Evolutionary conservation across 2,888 invertebrate species (phyloP).

Genomic region (Tetragonula carbonaria): DNA sequence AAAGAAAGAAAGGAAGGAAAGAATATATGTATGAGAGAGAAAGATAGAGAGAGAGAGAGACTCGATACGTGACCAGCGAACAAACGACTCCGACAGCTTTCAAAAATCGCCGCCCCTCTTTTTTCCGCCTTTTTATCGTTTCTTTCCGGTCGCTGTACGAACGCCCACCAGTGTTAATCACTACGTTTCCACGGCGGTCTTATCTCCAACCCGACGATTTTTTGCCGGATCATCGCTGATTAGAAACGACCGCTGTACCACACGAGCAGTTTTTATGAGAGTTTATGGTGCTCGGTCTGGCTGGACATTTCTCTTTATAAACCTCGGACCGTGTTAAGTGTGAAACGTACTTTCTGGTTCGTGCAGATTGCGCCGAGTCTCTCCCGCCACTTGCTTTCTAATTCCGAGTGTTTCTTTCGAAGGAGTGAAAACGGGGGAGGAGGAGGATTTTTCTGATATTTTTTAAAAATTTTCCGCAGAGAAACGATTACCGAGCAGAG

Average conservation of each 20-base stretch:
- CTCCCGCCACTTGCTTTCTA: neutral
- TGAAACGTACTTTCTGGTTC: slow-evolving; percentile 19
- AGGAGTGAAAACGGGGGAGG: too few species aligned
- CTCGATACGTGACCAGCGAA: slow-evolving; percentile 57
- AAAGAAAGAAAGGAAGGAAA: neutral
- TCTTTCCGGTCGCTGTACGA: slow-evolving; percentile 13
- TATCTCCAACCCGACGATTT: slow-evolving; percentile 28
- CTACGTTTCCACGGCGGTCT: slow-evolving; percentile 3
- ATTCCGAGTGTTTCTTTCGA: neutral
- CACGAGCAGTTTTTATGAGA: slow-evolving; percentile 38
- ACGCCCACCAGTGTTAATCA: slow-evolving; percentile 52
- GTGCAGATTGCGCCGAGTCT: slow-evolving; percentile 21
- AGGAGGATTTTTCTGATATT: neutral
- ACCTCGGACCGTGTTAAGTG: slow-evolving; percentile 20
- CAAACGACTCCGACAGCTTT: slow-evolving; percentile 35
- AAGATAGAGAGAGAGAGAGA: slow-evolving; percentile 3
- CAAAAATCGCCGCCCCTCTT: slow-evolving; percentile 45
- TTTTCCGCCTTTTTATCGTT: slow-evolving; percentile 21
- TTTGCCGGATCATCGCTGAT: slow-evolving; percentile 58
- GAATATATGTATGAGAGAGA: neutral
- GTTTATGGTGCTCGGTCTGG: slow-evolving; percentile 28
- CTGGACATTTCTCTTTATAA: slow-evolving; percentile 42
- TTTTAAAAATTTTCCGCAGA: too few species aligned
- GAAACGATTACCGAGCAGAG: neutral
- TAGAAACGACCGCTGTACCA: slow-evolving; percentile 41